Percentiles rank a stretch among this genome's conserved stretches.
Conservation (phyloP, 2,113 vertebrate genomes). For the Aphelocoma coerulescens region DNA sequence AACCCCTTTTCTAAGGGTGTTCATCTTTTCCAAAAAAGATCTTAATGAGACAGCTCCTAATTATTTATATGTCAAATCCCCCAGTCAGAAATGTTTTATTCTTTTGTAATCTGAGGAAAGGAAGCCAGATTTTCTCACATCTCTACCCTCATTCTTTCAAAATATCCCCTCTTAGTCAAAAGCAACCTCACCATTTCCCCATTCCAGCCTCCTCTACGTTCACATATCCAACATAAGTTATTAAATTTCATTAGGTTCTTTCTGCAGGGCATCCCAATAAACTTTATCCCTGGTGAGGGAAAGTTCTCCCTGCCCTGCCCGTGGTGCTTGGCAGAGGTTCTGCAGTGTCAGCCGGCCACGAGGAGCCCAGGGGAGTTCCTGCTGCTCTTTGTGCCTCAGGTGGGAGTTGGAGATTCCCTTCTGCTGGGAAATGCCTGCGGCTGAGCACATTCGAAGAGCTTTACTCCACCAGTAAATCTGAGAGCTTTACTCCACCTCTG, state of each 20-base stretch:
- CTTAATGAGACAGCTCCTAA: neutral
- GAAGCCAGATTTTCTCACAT: neutral
- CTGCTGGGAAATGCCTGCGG: neutral
- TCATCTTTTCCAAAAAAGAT: neutral
- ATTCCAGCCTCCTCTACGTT: neutral
- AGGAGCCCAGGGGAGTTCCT: neutral
- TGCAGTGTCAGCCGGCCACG: neutral
- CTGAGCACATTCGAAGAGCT: neutral
- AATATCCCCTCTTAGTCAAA: neutral
- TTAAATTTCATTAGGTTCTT: neutral
- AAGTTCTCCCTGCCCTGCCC: neutral
- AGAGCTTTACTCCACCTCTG: neutral
- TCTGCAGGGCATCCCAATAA: neutral
- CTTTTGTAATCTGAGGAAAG: neutral
- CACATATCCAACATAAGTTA: neutral
- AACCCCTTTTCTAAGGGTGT: neutral
- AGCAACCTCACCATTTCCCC: neutral
- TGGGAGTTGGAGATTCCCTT: constrained; percentile 17
- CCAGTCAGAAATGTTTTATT: neutral
- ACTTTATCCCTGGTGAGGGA: neutral
- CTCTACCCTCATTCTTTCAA: neutral
- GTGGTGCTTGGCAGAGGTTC: neutral
- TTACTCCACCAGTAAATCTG: no score
- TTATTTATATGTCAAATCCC: neutral
- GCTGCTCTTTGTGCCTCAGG: neutral